Percentiles rank a stretch among this genome's conserved stretches.
These are phyloP conservation scores for Chrysaora quinquecirrha DNA, from an alignment of 30 jellyfish, hydroid and myxozoan genomes.

Conservation along the genomic window DNA sequence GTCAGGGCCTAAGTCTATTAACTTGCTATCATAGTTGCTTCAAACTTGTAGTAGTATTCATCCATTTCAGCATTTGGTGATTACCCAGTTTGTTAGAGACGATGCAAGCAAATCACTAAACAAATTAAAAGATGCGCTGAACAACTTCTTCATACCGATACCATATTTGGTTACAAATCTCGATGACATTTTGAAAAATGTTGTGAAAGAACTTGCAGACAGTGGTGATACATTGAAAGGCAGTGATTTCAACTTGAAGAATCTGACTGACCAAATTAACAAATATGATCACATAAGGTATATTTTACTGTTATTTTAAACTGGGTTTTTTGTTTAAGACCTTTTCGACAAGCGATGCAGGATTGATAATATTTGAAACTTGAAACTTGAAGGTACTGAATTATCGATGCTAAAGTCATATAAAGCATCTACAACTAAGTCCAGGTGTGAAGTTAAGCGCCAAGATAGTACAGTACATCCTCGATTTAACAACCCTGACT, in stretches of 20 bases:
- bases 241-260: constrained; percentile 71
- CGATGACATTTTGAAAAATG: neutral
- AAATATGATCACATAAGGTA: constrained; percentile 79
- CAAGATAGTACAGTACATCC: no score
- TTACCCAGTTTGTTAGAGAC: constrained; percentile 35
- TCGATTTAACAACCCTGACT: no score
- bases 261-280: constrained; percentile 40
- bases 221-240: constrained; percentile 59
- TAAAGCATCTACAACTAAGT: no score
- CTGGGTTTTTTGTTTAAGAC: no score
- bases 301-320: neutral
- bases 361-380: no score
- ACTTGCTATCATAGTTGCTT: no score
- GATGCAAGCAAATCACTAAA: constrained; percentile 59
- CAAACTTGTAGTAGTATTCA: no score
- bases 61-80: constrained; percentile 53
- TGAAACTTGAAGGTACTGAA: no score
- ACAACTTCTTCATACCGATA: constrained; percentile 8
- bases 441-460: no score
- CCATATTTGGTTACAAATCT: constrained; percentile 33
- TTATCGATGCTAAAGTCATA: no score
- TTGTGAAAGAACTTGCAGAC: neutral
- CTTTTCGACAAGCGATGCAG: no score
- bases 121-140: constrained; percentile 32
- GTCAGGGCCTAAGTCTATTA: no score